Conservation (phyloP, 2,888 invertebrate genomes). For the Emmelina monodactyla region DNA sequence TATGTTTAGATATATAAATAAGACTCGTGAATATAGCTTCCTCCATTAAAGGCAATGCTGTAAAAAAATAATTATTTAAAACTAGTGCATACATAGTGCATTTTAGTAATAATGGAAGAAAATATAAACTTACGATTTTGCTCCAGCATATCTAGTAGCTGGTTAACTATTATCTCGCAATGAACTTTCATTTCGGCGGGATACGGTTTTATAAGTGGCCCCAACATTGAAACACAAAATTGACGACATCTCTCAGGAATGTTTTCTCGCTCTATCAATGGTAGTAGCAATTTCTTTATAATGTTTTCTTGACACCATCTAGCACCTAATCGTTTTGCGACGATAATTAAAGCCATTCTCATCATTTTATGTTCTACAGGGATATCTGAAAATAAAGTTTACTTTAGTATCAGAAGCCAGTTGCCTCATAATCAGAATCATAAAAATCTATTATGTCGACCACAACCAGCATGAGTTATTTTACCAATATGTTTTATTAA, state of each 20-base stretch:
- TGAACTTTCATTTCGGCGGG: constrained; percentile 48
- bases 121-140: constrained; percentile 33
- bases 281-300: constrained; percentile 36
- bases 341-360: constrained; percentile 36
- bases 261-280: constrained; percentile 34
- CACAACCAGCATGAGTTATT: no score
- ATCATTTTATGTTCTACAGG: constrained; percentile 36
- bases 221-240: constrained; percentile 42
- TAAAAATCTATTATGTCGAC: no score
- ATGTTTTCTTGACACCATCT: constrained; percentile 51
- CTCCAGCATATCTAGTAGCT: constrained; percentile 33
- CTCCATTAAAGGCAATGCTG: constrained; percentile 33
- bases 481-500: no score
- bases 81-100: background rate
- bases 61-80: constrained; percentile 23
- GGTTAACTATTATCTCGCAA: constrained; percentile 39
- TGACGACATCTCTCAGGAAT: constrained; percentile 24
- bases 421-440: no score
- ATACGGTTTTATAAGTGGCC: constrained; percentile 47
- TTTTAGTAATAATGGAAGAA: background rate
- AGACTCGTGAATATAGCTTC: constrained; percentile 46
- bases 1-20: constrained; percentile 36
- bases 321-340: constrained; percentile 47
- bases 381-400: constrained; percentile 28
- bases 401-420: no score